These are phyloP conservation scores for Tenthredo mesomela DNA, from an alignment of 2,888 invertebrate species.

Conservation along the genomic window DNA sequence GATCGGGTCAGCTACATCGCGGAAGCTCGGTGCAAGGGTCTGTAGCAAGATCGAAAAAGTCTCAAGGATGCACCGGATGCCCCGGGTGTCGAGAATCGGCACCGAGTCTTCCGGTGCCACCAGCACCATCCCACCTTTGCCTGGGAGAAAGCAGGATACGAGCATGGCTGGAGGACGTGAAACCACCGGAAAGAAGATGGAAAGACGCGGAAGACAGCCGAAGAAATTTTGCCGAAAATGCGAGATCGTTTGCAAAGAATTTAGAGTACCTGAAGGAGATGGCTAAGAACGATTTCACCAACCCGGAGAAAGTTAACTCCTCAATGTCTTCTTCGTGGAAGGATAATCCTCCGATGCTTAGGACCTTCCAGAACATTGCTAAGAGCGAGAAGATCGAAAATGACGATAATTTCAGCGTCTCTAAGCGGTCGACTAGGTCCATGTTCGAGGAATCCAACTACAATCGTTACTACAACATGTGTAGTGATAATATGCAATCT, in stretches of 20 bases:
- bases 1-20: slow-evolving; percentile 54
- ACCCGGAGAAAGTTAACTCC: slow-evolving; percentile 64
- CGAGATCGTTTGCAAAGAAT: slow-evolving; percentile 57
- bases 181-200: slow-evolving; percentile 71
- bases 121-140: slow-evolving; percentile 62
- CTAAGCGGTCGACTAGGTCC: slow-evolving; percentile 71
- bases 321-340: slow-evolving; percentile 65
- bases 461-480: slow-evolving; percentile 59
- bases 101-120: slow-evolving; percentile 60
- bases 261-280: slow-evolving; percentile 62
- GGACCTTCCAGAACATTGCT: slow-evolving; percentile 68
- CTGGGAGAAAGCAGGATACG: slow-evolving; percentile 74
- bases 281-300: slow-evolving; percentile 62
- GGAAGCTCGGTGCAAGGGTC: slow-evolving; percentile 64
- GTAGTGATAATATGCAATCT: slow-evolving; percentile 9
- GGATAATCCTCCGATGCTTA: slow-evolving; percentile 67
- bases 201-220: slow-evolving; percentile 45
- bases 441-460: slow-evolving; percentile 71
- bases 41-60: slow-evolving; percentile 75
- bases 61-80: slow-evolving; percentile 83
- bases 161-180: slow-evolving; percentile 75
- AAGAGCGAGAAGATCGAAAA: slow-evolving; percentile 72
- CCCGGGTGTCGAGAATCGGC: slow-evolving; percentile 81
- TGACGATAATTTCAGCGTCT: slow-evolving; percentile 68
- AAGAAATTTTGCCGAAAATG: slow-evolving; percentile 64